Base-by-base conservation (phyloP, 2,888 invertebrate species). In the Onthophagus sagittarius region DNA sequence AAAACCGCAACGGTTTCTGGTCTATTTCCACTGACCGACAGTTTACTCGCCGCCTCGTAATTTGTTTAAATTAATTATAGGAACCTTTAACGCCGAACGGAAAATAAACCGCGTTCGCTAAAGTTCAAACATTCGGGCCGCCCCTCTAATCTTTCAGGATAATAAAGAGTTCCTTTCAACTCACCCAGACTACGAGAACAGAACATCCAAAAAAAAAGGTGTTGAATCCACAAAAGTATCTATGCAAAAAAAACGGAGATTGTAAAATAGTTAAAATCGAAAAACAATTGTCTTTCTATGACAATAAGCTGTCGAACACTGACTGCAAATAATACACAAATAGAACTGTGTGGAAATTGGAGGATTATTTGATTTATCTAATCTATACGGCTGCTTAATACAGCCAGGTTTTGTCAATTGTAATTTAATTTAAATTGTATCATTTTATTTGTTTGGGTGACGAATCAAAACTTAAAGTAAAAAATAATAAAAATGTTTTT, bases 31-130 rank as follows among this genome's bases (percentile, higher is more conserved):
- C 23, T 67, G 32, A 15, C 39, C 32, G 67, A 67, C 23, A 67
- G 67, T 67, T 67, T 67, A 67, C 67, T 4, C 23, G 23, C 23
- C 67, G 67, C 39, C 39, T 53, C 39, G 67, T 23, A 67, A 67
- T 67, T 67, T 67, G 67, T 67, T 67, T 67, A 67, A 67, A 67
- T 67, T 67, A 67, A 67, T 67, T 67, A 67, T 67, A 31, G 39
- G 67, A 67, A 67, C 67, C 67, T 67, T 67, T 67, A 67, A 23
- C 32, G 67, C 15, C 4, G 39, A 53, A 9, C 39, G 39, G 4
- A 53, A 53, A 53, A 53, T 53, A 53, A 53, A 53, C 39, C 9
- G 7, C 11, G 39, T 53, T 53, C 39, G 39, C 39, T 53, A 7
- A 4, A 53, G 39, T 53, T 53, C 39, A 53, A 53, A 53, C 39